Evolutionary conservation across 2,113 vertebrate species (phyloP).

Genomic region (Clarias magur): DNA sequence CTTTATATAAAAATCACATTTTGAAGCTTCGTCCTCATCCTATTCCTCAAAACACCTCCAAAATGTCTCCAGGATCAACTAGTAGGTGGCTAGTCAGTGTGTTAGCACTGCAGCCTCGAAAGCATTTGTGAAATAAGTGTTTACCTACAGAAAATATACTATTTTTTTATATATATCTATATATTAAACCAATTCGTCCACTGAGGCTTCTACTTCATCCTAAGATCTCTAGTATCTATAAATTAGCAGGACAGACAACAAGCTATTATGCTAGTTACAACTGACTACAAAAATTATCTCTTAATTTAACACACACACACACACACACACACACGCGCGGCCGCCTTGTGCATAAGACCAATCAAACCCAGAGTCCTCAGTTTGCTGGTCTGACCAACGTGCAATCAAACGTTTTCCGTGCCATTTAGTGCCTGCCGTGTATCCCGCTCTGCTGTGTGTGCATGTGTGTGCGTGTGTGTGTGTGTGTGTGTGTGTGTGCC

Average conservation of each 20-base stretch:
- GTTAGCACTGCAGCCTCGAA: not conserved
- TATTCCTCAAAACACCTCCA: not conserved
- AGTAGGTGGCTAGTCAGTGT: not conserved
- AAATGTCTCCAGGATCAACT: not conserved
- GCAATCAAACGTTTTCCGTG: constrained; percentile 51
- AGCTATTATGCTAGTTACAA: not conserved
- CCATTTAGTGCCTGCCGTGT: constrained; percentile 67
- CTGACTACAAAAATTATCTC: not conserved
- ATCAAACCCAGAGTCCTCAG: constrained; percentile 14
- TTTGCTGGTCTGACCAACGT: constrained; percentile 42
- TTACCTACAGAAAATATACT: not conserved
- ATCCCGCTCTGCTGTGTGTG: constrained; percentile 56
- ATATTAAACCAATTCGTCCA: not conserved
- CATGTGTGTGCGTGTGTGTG: not conserved
- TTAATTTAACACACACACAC: constrained; percentile 2
- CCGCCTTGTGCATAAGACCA: not conserved
- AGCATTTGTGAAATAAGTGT: not conserved
- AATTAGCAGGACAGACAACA: not conserved
- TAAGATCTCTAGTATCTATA: not conserved
- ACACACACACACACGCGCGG: constrained; percentile 36
- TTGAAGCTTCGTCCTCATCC: not conserved
- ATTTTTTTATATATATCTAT: no score
- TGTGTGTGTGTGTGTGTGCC: constrained; percentile 33
- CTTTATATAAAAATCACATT: not conserved
- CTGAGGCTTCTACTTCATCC: not conserved